Evolutionary conservation across 2,797 vertebrate genomes (phyloP), one percentile per base, ranked within the genome.

Genomic region (Micropoecilia bifurca): DNA sequence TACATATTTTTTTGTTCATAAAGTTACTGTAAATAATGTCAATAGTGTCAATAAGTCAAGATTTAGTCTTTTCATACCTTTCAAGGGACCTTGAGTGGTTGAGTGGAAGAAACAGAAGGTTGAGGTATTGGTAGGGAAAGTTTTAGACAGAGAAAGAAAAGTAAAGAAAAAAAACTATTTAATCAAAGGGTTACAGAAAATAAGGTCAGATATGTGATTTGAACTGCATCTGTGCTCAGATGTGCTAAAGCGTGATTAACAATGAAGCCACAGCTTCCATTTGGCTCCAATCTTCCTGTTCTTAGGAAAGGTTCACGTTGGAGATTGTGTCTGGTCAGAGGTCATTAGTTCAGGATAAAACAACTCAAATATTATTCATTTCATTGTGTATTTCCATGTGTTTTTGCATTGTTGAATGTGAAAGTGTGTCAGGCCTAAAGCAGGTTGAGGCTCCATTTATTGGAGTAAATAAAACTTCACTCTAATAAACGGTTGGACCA

Each of bases 71-170:
- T 79, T 94, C 96, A 93, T 97, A 96, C 96, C 96, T 97, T 96
- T 96, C 95, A 90, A 97, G 96, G 95, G 96, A 97, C 93, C 96
- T 97, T 94, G 90, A 95, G 87, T 87, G 90, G 92, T 91, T 95
- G 93, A 93, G 93, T 94, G 85, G 80, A 89, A 89, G 94, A 91
- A 90, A 81, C 93, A 91, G 66, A 89, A 68, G 81, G 76, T 80
- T 83, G 86, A 78, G 73, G 63, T 82, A 89, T 88, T 39, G 63
- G 46, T 63, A 25, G 74, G 81, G 76, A 83, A 80, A 83, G 80
- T 74, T 87, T 91, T 90, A 81, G 73, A 84, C 77, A 86, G 75
- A 85, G 74, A 75, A 82, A 55, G 81, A 66, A 83, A 73, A 68
- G 53, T 88, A 76, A 85, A 82, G 72, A 78, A 41, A 41, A 41